phyloP scores from a whole-genome alignment of 2,888 invertebrate genomes.

The Crossocerus cetratus region DNA sequence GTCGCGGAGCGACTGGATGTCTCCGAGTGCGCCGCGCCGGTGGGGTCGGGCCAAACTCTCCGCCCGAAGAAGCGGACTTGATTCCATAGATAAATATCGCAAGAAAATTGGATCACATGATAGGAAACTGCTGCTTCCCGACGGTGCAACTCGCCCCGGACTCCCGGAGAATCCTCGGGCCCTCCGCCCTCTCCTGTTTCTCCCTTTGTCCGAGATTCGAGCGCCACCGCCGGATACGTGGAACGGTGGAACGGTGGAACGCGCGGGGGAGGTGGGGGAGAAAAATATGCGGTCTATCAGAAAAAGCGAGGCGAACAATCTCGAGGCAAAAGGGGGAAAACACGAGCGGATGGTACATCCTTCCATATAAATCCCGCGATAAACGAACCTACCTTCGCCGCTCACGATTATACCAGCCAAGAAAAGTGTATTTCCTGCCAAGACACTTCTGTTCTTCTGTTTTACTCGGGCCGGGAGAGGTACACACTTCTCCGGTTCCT shows the following conservation, averaged over 20 bases:
- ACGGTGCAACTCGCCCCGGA: background rate
- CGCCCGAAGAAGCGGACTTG: background rate
- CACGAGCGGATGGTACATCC: slow-evolving; percentile 5
- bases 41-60: background rate
- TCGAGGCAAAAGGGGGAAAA: background rate
- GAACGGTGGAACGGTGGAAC: slow-evolving; percentile 5
- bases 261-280: background rate
- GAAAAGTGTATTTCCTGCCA: background rate
- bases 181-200: no score
- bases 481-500: no score
- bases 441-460: no score
- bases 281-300: slow-evolving; percentile 15
- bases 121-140: slow-evolving; percentile 3
- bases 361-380: background rate
- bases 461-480: no score
- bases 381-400: background rate
- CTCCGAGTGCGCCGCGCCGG: background rate
- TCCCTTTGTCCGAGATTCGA: no score
- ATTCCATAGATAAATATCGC: slow-evolving; percentile 6
- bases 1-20: background rate
- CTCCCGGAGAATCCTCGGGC: no score
- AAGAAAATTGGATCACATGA: slow-evolving; percentile 3
- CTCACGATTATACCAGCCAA: background rate
- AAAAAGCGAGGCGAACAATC: background rate
- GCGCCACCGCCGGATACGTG: background rate